These are phyloP conservation scores for Ceriagrion tenellum DNA, from an alignment of 2,888 invertebrate species.

Conservation along the genomic window DNA sequence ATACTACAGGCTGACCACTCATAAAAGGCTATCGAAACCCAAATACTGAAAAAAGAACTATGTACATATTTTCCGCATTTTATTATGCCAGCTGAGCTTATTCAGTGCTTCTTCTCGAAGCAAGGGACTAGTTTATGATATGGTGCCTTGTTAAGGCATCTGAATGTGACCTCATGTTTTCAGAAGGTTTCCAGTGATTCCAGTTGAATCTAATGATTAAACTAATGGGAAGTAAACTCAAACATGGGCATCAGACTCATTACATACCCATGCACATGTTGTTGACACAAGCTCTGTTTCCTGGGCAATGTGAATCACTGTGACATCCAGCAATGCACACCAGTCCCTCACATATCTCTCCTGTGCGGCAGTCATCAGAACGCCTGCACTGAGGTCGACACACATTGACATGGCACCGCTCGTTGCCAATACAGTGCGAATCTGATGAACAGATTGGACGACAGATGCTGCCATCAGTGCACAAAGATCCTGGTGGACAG, in stretches of 20 bases:
- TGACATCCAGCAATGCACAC: slow-evolving; percentile 90
- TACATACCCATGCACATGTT: slow-evolving; percentile 85
- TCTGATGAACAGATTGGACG: slow-evolving; percentile 89
- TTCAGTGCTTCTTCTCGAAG: no score
- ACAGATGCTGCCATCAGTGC: slow-evolving; percentile 85
- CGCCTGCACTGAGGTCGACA: slow-evolving; percentile 91
- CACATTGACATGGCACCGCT: slow-evolving; percentile 87
- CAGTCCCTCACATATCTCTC: slow-evolving; percentile 91
- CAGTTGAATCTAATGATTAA: not conserved
- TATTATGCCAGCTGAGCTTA: no score
- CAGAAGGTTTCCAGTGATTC: not conserved
- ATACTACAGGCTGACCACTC: no score
- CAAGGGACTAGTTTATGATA: no score
- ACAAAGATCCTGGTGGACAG: slow-evolving; percentile 86
- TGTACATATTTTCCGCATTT: no score
- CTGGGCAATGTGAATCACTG: slow-evolving; percentile 87
- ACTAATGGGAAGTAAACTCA: no score
- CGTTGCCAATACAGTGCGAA: slow-evolving; percentile 89
- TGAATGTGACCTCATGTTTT: no score
- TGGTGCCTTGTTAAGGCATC: no score
- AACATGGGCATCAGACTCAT: not conserved
- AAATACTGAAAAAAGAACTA: no score
- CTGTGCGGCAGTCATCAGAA: slow-evolving; percentile 92
- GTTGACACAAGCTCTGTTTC: slow-evolving; percentile 86
- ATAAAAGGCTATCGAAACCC: no score